Conservation (phyloP, 2,888 invertebrate genomes). For the Campoplex capitator region DNA sequence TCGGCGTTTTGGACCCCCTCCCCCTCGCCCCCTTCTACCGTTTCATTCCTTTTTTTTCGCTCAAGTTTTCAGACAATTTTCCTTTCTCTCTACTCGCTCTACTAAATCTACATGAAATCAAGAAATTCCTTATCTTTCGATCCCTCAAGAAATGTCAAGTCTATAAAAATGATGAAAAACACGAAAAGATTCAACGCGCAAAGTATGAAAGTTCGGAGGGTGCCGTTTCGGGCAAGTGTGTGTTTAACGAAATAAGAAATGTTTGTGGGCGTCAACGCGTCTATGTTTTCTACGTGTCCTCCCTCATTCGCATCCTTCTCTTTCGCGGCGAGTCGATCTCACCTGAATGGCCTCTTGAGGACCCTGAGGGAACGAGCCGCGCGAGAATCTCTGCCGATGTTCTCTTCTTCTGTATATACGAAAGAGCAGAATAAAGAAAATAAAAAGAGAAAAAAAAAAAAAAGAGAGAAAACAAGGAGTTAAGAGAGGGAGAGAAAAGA, state of each 20-base stretch:
- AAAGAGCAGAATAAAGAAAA: background rate
- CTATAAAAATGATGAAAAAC: background rate
- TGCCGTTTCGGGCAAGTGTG: slow-evolving; percentile 1
- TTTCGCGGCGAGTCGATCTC: slow-evolving; percentile 49
- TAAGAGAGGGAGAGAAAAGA: slow-evolving; percentile 14
- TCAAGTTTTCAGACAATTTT: background rate
- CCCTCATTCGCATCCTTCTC: slow-evolving; percentile 23
- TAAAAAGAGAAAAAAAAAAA: slow-evolving; percentile 13
- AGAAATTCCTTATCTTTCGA: background rate
- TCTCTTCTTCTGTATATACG: slow-evolving; percentile 31
- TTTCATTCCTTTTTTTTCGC: slow-evolving; percentile 30
- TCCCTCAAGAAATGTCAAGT: background rate
- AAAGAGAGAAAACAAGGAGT: background rate
- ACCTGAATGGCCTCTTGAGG: slow-evolving; percentile 60
- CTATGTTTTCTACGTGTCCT: slow-evolving; percentile 65
- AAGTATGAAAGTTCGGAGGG: slow-evolving; percentile 20
- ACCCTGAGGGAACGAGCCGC: slow-evolving; percentile 45
- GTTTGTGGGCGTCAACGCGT: slow-evolving; percentile 66
- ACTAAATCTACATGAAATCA: background rate
- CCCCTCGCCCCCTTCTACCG: slow-evolving; percentile 67
- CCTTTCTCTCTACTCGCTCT: background rate
- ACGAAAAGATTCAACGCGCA: background rate
- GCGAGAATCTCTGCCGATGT: slow-evolving; percentile 44
- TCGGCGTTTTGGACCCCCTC: slow-evolving; percentile 70
- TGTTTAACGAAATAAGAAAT: slow-evolving; percentile 1